These are phyloP conservation scores for Geothlypis trichas DNA, from an alignment of 2,113 vertebrate genomes.

Conservation along the genomic window DNA sequence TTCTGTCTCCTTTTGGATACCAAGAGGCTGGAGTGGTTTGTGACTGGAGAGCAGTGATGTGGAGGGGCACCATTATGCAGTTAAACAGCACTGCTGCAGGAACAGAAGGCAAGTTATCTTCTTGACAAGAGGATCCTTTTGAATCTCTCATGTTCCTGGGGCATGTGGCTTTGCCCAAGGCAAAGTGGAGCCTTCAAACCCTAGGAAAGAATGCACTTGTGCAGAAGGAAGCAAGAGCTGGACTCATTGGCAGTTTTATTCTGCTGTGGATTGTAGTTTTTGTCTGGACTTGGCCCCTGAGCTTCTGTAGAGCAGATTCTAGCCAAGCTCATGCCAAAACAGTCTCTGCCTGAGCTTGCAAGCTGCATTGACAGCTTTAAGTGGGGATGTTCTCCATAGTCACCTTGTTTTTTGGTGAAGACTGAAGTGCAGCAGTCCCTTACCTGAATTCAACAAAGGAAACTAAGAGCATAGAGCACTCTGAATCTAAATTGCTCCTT, in stretches of 20 bases:
- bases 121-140: neutral
- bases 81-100: neutral
- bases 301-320: neutral
- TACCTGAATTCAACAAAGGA: neutral
- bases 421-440: neutral
- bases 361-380: neutral
- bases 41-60: neutral
- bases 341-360: neutral
- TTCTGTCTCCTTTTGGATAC: neutral
- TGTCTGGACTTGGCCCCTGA: neutral
- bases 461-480: neutral
- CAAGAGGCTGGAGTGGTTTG: neutral
- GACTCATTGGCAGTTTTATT: neutral
- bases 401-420: neutral
- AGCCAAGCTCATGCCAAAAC: neutral
- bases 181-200: neutral
- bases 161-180: neutral
- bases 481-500: neutral
- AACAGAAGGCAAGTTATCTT: neutral
- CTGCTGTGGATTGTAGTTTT: neutral
- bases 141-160: neutral
- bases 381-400: neutral
- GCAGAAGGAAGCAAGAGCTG: neutral
- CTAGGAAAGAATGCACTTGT: neutral
- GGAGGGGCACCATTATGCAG: neutral